These are phyloP conservation scores for Siniperca obscura DNA, from an alignment of 2,797 vertebrate genomes.

Conservation along the genomic window DNA sequence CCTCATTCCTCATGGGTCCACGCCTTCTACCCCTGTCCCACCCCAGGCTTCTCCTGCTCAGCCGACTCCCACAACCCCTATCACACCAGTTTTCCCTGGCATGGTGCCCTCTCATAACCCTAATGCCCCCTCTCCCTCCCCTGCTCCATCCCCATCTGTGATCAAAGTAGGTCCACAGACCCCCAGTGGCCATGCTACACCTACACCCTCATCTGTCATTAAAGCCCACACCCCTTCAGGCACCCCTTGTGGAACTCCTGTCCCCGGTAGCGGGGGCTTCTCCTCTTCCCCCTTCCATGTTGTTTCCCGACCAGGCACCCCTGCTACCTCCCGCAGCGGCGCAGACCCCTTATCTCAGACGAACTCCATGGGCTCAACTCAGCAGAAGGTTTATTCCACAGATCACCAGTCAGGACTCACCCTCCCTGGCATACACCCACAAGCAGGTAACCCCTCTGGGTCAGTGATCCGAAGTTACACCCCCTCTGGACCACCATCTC, in stretches of 20 bases:
- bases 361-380: constrained; percentile 76
- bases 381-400: constrained; percentile 81
- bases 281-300: constrained; percentile 83
- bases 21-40: constrained; percentile 87
- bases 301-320: constrained; percentile 85
- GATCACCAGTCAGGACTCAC: constrained; percentile 85
- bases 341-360: constrained; percentile 80
- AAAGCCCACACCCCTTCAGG: constrained; percentile 85
- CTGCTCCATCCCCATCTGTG: constrained; percentile 87
- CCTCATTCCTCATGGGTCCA: constrained; percentile 91
- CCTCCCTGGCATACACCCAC: constrained; percentile 84
- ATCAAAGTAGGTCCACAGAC: constrained; percentile 89
- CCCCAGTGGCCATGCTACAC: constrained; percentile 73
- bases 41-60: constrained; percentile 88
- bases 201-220: constrained; percentile 85
- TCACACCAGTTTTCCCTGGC: constrained; percentile 90
- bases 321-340: constrained; percentile 81
- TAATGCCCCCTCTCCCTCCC: constrained; percentile 76
- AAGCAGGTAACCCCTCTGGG: constrained; percentile 82
- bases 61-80: constrained; percentile 85
- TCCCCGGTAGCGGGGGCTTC: constrained; percentile 81
- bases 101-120: constrained; percentile 87
- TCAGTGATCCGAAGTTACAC: constrained; percentile 91
- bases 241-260: constrained; percentile 85
- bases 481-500: constrained; percentile 84